Conservation (phyloP, 2,113 vertebrate species). For the Antidorcas marsupialis region DNA sequence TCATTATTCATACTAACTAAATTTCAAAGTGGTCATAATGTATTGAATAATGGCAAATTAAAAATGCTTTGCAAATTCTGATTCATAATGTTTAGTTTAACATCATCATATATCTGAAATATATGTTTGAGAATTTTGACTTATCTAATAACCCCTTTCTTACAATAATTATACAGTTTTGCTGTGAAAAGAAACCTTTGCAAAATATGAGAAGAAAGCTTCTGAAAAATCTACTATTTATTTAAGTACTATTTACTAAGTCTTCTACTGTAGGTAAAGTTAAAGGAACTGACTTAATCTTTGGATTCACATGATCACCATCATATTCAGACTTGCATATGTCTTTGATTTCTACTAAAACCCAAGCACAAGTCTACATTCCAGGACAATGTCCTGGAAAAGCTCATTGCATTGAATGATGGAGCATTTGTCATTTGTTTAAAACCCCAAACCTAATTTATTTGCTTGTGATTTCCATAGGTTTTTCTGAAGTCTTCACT, state of each 20-base stretch:
- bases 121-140: constrained; percentile 56
- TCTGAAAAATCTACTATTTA: constrained; percentile 45
- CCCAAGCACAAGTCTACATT: constrained; percentile 39
- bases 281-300: constrained; percentile 78
- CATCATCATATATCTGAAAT: constrained; percentile 18
- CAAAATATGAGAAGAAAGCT: constrained; percentile 28
- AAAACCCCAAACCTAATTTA: constrained; percentile 35
- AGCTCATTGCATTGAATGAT: constrained; percentile 35
- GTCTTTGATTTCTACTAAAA: constrained; percentile 61
- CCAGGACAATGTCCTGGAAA: constrained; percentile 1
- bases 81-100: constrained; percentile 69
- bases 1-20: constrained; percentile 59
- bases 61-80: constrained; percentile 60
- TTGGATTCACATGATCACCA: constrained; percentile 65
- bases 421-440: constrained; percentile 56
- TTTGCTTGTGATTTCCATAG: constrained; percentile 26
- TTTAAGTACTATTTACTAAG: constrained; percentile 11
- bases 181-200: neutral
- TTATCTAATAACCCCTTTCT: constrained; percentile 39
- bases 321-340: constrained; percentile 55
- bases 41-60: constrained; percentile 64
- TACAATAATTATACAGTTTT: neutral
- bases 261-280: constrained; percentile 59
- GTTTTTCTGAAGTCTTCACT: constrained; percentile 35
- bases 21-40: constrained; percentile 66